These are phyloP conservation scores for Coptodon bakossiorum DNA, from an alignment of 2,113 vertebrate genomes.

Conservation along the genomic window DNA sequence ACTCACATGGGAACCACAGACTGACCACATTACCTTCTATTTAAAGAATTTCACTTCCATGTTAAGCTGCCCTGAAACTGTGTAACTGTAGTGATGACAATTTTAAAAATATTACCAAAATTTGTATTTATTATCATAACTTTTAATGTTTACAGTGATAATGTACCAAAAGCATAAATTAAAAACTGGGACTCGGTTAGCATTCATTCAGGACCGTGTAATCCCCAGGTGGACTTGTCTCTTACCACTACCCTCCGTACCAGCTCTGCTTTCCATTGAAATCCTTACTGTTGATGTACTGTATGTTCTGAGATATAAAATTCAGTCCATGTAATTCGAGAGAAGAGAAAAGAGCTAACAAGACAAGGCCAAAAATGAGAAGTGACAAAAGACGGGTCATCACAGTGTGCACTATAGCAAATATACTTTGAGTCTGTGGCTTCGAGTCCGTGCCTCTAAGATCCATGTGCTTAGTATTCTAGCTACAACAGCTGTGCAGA, in stretches of 20 bases:
- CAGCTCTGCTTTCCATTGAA: neutral
- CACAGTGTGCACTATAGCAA: neutral
- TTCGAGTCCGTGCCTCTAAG: neutral
- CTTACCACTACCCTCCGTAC: neutral
- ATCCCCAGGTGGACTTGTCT: neutral
- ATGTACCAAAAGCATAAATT: neutral
- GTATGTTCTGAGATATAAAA: neutral
- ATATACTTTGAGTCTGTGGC: neutral
- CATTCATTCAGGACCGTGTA: neutral
- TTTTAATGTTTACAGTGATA: neutral
- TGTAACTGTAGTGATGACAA: neutral
- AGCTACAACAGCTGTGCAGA: neutral
- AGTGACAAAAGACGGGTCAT: neutral
- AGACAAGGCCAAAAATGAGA: neutral
- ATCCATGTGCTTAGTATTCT: neutral
- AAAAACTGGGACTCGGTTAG: neutral
- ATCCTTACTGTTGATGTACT: neutral
- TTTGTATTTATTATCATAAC: neutral
- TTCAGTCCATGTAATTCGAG: neutral
- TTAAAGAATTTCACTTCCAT: neutral
- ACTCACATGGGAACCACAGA: neutral
- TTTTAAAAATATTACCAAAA: neutral
- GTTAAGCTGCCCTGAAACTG: neutral
- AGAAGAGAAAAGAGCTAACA: neutral
- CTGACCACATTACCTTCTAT: neutral